Percentiles rank a stretch among this genome's conserved stretches.
Evolutionary conservation across 2,113 vertebrate species (phyloP).

Genomic region (Lipotes vexillifer): DNA sequence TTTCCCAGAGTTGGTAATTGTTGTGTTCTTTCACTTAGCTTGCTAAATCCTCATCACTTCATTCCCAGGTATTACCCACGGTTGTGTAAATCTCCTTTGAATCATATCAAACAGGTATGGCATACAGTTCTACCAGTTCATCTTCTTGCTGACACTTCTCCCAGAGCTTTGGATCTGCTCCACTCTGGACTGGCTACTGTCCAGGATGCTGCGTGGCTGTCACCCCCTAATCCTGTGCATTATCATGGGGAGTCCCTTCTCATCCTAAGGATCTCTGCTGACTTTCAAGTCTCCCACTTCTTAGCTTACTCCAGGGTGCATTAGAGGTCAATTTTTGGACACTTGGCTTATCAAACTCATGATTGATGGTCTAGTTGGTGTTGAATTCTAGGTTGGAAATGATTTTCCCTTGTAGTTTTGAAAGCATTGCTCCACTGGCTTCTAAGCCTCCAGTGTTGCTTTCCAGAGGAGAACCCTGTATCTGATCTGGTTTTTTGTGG

Average conservation of each 20-base stretch:
- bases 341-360: slow-evolving; percentile 13
- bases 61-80: background rate
- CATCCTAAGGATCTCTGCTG: background rate
- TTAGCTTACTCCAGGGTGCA: background rate
- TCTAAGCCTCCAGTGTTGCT: background rate
- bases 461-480: background rate
- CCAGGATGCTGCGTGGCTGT: background rate
- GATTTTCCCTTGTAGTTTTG: background rate
- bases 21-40: background rate
- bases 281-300: background rate
- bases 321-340: slow-evolving; percentile 23
- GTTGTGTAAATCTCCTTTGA: background rate
- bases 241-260: background rate
- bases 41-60: background rate
- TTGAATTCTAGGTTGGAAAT: slow-evolving; percentile 5
- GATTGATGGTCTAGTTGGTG: slow-evolving; percentile 8
- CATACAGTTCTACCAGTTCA: background rate
- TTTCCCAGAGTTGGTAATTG: background rate
- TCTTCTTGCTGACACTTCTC: background rate
- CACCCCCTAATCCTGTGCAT: background rate
- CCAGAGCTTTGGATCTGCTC: background rate
- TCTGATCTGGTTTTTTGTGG: background rate
- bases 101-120: background rate
- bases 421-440: background rate
- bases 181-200: background rate